A percentile compares a stretch with the other conserved stretches of the same genome.
phyloP scores from a whole-genome alignment of 2,113 vertebrate species.

The Takifugu flavidus region DNA sequence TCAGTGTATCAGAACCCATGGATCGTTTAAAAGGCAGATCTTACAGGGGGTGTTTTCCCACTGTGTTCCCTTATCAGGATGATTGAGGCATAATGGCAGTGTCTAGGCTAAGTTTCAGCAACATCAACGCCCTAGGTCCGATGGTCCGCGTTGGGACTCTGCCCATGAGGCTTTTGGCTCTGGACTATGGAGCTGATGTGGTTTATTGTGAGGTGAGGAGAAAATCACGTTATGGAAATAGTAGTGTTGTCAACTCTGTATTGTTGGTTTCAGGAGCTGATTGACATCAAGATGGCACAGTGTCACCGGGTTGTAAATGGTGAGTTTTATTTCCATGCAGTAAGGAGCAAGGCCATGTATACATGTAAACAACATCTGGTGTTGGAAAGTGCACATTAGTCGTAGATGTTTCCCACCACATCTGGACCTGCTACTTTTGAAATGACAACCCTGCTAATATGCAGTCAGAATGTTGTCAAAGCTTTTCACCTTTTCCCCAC shows the following conservation, averaged over 20 bases:
- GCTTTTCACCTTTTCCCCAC: no score
- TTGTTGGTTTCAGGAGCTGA: slow-evolving; percentile 82
- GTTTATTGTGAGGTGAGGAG: slow-evolving; percentile 92
- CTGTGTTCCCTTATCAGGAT: not conserved
- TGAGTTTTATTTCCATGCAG: slow-evolving; percentile 50
- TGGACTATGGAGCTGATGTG: slow-evolving; percentile 94
- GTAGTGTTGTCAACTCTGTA: not conserved
- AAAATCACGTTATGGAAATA: not conserved
- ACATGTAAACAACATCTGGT: no score
- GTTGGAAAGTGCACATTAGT: no score
- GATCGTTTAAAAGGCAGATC: no score
- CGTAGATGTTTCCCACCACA: no score
- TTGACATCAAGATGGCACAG: slow-evolving; percentile 94
- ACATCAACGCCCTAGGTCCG: slow-evolving; percentile 85
- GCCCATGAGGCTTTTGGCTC: slow-evolving; percentile 91
- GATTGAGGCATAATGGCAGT: slow-evolving; percentile 32
- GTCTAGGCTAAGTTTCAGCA: slow-evolving; percentile 75
- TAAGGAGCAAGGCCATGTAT: no score
- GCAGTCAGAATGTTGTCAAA: no score
- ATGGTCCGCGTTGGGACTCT: slow-evolving; percentile 96
- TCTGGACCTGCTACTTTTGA: no score
- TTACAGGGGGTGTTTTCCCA: not conserved
- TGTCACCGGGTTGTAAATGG: slow-evolving; percentile 89
- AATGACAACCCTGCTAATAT: no score
- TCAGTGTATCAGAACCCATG: no score